phyloP scores from a whole-genome alignment of 2,888 invertebrate genomes.

The Erebia epiphron region DNA sequence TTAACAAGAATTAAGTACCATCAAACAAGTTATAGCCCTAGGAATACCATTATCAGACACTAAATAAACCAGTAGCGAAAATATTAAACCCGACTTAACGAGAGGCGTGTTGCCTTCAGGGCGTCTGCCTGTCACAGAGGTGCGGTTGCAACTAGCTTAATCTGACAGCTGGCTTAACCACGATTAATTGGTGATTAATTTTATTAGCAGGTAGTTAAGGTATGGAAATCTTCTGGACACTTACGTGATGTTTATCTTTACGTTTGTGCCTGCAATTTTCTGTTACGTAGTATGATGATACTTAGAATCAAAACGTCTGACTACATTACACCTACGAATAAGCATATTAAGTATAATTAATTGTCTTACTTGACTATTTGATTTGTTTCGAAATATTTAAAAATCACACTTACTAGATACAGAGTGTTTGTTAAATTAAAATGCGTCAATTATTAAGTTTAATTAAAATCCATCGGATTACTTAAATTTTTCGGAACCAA shows the following conservation, averaged over 20 bases:
- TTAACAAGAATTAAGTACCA: neutral
- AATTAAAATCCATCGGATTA: too few species aligned
- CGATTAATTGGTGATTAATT: slow-evolving; percentile 18
- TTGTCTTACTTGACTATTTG: slow-evolving; percentile 33
- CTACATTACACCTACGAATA: neutral
- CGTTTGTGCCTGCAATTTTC: neutral
- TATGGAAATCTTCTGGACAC: neutral
- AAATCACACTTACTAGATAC: slow-evolving; percentile 28
- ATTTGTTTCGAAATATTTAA: slow-evolving; percentile 33
- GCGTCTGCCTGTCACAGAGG: slow-evolving; percentile 10
- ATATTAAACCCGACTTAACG: slow-evolving; percentile 5
- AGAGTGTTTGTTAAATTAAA: slow-evolving; percentile 16
- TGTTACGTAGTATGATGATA: neutral
- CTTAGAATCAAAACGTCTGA: neutral
- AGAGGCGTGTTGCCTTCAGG: slow-evolving; percentile 11
- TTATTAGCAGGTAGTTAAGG: slow-evolving; percentile 1
- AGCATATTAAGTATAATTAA: neutral
- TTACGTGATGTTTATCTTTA: neutral
- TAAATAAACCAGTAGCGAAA: slow-evolving; percentile 19
- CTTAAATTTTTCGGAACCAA: too few species aligned
- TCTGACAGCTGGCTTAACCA: slow-evolving; percentile 13
- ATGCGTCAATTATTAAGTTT: neutral
- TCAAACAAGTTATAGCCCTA: neutral
- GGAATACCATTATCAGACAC: slow-evolving; percentile 2
- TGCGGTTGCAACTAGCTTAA: slow-evolving; percentile 7